Percentiles rank a stretch among this genome's conserved stretches.
Conservation (phyloP, 2,113 vertebrate species). For the Strix aluco region DNA sequence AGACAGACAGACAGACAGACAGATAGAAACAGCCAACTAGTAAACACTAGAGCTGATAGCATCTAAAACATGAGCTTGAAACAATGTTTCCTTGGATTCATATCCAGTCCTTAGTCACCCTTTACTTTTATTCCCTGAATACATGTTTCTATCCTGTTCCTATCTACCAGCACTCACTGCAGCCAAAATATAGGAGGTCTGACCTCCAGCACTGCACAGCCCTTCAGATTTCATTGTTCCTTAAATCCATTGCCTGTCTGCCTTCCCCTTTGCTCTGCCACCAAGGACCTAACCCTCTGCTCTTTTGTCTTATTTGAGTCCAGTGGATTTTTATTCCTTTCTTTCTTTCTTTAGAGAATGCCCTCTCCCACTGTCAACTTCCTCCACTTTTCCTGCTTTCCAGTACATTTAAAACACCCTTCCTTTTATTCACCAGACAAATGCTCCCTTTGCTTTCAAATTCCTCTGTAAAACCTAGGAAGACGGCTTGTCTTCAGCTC, state of each 20-base stretch:
- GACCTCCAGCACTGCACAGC: not conserved
- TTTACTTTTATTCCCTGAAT: not conserved
- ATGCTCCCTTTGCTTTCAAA: not conserved
- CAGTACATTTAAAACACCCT: not conserved
- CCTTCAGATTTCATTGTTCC: not conserved
- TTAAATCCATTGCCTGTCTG: not conserved
- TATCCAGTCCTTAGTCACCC: not conserved
- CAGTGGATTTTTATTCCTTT: not conserved
- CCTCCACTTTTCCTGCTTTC: not conserved
- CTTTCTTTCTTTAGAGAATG: not conserved
- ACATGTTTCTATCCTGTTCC: not conserved
- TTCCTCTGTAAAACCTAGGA: not conserved
- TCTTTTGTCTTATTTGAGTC: not conserved
- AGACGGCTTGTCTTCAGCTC: not conserved
- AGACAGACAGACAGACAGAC: not conserved
- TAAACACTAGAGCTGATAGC: not conserved
- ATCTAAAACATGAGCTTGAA: not conserved
- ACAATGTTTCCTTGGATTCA: not conserved
- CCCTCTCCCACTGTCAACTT: not conserved
- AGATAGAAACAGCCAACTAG: not conserved
- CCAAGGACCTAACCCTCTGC: not conserved
- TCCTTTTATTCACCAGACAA: not conserved
- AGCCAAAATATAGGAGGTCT: rapidly evolving
- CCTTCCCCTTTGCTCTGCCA: not conserved
- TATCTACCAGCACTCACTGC: not conserved